phyloP scores from a whole-genome alignment of 2,888 invertebrate species.

The Sphaerolaimus hirsutus region DNA sequence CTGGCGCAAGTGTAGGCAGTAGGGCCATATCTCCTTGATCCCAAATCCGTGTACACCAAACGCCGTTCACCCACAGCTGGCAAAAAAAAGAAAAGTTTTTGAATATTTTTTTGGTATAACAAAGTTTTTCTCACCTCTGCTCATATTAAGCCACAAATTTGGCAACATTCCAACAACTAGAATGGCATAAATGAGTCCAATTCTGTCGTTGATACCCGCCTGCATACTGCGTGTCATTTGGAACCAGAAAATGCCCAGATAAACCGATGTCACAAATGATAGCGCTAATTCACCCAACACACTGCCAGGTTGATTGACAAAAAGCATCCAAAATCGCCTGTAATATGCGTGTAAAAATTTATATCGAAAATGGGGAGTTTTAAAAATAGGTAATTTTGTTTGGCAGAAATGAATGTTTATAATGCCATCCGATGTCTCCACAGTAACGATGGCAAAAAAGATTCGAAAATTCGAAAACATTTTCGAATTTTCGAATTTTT shows the following conservation, averaged over 20 bases:
- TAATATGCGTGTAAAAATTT: neutral
- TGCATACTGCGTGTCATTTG: neutral
- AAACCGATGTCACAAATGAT: slow-evolving; percentile 53
- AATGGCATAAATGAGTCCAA: slow-evolving; percentile 62
- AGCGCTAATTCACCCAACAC: slow-evolving; percentile 52
- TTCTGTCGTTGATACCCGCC: slow-evolving; percentile 29
- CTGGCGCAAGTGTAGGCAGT: slow-evolving; percentile 49
- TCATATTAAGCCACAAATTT: slow-evolving; percentile 38
- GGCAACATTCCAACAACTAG: slow-evolving; percentile 57
- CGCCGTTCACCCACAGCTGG: slow-evolving; percentile 28
- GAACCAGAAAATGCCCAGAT: slow-evolving; percentile 37
- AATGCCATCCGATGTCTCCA: too few relatives aligned
- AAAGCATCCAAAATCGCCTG: slow-evolving; percentile 25
- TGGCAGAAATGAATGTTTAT: neutral
- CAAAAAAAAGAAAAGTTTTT: neutral
- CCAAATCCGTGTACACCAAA: slow-evolving; percentile 51
- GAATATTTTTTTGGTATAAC: neutral
- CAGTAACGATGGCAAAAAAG: too few relatives aligned
- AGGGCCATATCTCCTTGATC: slow-evolving; percentile 52
- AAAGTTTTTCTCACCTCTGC: slow-evolving; percentile 17
- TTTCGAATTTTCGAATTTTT: too few relatives aligned
- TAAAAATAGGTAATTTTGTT: neutral
- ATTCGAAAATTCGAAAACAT: too few relatives aligned
- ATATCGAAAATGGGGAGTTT: too few relatives aligned
- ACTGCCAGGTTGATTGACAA: slow-evolving; percentile 59